Evolutionary conservation across 2,888 invertebrate genomes (phyloP).

Genomic region (Agriotes lineatus): DNA sequence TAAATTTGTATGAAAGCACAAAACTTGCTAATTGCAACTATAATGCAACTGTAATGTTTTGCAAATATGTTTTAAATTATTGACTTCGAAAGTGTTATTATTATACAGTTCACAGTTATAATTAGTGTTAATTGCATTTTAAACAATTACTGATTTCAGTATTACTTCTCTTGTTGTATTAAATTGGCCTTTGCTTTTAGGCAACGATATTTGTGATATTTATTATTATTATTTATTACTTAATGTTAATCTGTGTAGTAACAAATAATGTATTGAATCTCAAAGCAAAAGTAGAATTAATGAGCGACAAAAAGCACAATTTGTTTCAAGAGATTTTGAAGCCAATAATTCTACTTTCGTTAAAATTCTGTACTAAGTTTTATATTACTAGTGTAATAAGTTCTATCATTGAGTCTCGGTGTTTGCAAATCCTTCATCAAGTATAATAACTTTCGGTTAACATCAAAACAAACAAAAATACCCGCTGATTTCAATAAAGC

Average conservation of each 20-base stretch:
- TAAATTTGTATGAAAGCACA: too few relatives aligned
- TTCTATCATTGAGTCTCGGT: slow-evolving; percentile 2
- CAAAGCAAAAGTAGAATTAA: neutral
- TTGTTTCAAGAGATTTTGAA: too few relatives aligned
- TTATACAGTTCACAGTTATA: too few relatives aligned
- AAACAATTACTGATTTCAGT: slow-evolving; percentile 21
- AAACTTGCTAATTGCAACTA: too few relatives aligned
- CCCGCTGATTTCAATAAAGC: neutral
- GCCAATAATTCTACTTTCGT: neutral
- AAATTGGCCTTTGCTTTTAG: slow-evolving; percentile 40
- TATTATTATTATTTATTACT: slow-evolving; percentile 49
- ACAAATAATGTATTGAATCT: neutral
- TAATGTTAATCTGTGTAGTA: neutral
- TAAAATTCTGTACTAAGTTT: neutral
- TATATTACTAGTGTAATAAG: neutral
- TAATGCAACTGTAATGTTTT: too few relatives aligned
- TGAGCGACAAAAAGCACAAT: too few relatives aligned
- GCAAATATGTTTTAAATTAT: too few relatives aligned
- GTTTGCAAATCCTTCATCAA: slow-evolving; percentile 20
- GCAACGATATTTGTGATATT: slow-evolving; percentile 58
- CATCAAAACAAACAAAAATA: neutral
- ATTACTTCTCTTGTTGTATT: slow-evolving; percentile 32
- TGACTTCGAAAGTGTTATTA: too few relatives aligned
- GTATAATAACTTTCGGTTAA: neutral
- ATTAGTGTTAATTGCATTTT: too few relatives aligned